Evolutionary conservation across 2,888 invertebrate genomes (phyloP).

Genomic region (Mayetiola destructor): DNA sequence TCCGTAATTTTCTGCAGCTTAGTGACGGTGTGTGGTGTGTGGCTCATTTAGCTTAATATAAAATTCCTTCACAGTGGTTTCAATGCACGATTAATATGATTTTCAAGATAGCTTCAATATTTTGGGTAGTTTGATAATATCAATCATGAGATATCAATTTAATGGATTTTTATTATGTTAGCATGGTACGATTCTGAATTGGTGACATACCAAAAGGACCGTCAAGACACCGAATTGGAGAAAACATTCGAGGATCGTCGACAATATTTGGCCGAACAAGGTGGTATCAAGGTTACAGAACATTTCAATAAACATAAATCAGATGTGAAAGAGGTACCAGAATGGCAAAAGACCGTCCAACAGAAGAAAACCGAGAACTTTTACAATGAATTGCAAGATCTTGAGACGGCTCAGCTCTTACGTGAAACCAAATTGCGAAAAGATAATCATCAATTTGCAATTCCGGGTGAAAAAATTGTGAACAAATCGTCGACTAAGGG

Average conservation of each 20-base stretch:
- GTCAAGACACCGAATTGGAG: slow-evolving; percentile 67
- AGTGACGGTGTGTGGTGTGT: not conserved
- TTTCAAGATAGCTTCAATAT: no score
- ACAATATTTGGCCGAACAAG: slow-evolving; percentile 51
- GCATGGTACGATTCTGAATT: slow-evolving; percentile 89
- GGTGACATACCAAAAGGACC: slow-evolving; percentile 67
- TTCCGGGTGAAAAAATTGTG: slow-evolving; percentile 69
- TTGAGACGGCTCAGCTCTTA: slow-evolving; percentile 71
- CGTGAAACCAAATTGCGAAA: slow-evolving; percentile 69
- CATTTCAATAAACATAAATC: slow-evolving; percentile 47
- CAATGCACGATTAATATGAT: no score
- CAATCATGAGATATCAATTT: not conserved
- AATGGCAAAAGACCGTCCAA: slow-evolving; percentile 73
- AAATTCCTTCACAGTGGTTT: no score
- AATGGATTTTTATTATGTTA: slow-evolving; percentile 30
- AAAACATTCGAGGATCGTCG: slow-evolving; percentile 76
- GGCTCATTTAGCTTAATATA: no score
- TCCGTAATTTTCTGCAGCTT: not conserved
- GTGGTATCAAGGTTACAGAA: slow-evolving; percentile 33
- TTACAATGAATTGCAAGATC: slow-evolving; percentile 62
- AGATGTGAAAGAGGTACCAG: slow-evolving; percentile 58
- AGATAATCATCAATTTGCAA: slow-evolving; percentile 63
- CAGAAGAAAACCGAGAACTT: slow-evolving; percentile 72
- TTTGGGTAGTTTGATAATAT: not conserved
- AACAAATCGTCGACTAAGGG: slow-evolving; percentile 63